Conservation (phyloP, 2,888 invertebrate species). For the Sceliomorpha sp. region DNA sequence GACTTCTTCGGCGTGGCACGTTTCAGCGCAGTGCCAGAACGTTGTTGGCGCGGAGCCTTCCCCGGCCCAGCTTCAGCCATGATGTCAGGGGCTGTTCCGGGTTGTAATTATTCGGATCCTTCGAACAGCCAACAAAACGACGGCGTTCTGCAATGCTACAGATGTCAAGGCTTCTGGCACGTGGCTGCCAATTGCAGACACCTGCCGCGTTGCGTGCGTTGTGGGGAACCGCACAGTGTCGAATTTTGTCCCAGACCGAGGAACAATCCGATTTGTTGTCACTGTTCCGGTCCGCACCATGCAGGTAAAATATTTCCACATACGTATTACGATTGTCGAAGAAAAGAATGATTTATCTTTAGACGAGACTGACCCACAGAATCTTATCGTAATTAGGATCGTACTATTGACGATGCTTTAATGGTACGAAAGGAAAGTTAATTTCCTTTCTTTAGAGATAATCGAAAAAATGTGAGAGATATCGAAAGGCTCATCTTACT, state of each 20-base stretch:
- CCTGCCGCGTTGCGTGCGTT: conserved; percentile 81
- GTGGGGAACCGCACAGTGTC: conserved; percentile 82
- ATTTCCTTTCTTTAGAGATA: not conserved
- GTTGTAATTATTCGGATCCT: conserved; percentile 48
- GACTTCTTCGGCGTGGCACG: conserved; percentile 81
- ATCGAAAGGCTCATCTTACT: no score
- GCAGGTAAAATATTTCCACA: conserved; percentile 77
- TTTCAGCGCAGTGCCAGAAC: conserved; percentile 79
- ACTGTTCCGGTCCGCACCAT: conserved; percentile 82
- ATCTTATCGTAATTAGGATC: no score
- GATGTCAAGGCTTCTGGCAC: conserved; percentile 83
- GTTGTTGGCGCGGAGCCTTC: conserved; percentile 68
- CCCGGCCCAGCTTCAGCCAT: conserved; percentile 6
- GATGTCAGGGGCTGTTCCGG: conserved; percentile 19
- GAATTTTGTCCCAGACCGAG: conserved; percentile 81
- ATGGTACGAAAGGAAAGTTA: not conserved
- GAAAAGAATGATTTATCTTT: no score
- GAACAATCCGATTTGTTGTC: conserved; percentile 81
- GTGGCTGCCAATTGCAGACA: conserved; percentile 81
- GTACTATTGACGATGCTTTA: no score
- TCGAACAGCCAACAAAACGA: conserved; percentile 71
- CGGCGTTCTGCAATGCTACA: conserved; percentile 81
- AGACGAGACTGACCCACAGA: no score
- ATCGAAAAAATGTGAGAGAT: no score
- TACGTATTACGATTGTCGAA: no score